Evolutionary conservation across 2,797 vertebrate genomes (phyloP).

Genomic region (Mus caroli): DNA sequence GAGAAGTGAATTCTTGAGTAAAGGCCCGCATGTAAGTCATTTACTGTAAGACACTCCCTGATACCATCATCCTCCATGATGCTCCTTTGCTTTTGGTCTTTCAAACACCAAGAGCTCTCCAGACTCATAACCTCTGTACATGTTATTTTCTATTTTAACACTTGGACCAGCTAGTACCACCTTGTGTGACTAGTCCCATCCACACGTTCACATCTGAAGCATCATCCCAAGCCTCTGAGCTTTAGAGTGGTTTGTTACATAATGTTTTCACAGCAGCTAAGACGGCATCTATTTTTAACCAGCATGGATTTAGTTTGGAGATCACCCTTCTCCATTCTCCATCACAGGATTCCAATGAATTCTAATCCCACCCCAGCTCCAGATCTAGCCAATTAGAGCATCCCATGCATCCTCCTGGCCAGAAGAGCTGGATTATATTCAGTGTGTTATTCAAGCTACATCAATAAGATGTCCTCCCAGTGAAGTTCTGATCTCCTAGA

Average conservation of each 20-base stretch:
- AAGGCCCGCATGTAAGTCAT: not conserved
- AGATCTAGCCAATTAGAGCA: not conserved
- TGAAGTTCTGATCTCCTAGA: not conserved
- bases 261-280: conserved; percentile 9
- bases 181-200: not conserved
- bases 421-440: not conserved
- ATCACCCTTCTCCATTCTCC: not conserved
- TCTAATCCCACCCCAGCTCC: not conserved
- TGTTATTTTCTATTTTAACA: not conserved
- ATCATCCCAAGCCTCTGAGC: not conserved
- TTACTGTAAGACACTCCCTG: not conserved
- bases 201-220: not conserved
- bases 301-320: not conserved
- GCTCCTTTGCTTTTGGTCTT: conserved; percentile 4
- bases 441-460: not conserved
- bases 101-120: conserved; percentile 1
- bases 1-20: conserved; percentile 15
- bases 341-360: not conserved
- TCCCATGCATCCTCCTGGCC: not conserved
- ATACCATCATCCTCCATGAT: not conserved
- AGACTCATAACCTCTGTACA: conserved; percentile 26
- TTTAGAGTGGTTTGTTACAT: conserved; percentile 12
- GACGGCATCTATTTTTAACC: not conserved
- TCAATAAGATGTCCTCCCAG: conserved; percentile 14
- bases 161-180: not conserved